Evolutionary conservation across 2,113 vertebrate genomes (phyloP).

Genomic region (Rhineura floridana): DNA sequence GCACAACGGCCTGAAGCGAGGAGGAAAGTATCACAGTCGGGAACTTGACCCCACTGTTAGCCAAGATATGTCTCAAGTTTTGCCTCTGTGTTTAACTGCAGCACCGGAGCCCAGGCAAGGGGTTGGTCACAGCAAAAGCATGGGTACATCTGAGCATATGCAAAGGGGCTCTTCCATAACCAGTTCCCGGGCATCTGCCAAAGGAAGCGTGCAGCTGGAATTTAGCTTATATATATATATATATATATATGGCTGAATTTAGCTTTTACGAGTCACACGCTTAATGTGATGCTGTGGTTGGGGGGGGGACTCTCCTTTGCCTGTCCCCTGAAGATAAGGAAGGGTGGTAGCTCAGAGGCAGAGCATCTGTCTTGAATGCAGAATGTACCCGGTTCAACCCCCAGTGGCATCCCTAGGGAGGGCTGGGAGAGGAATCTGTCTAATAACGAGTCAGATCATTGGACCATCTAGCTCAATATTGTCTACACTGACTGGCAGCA

Average conservation of each 20-base stretch:
- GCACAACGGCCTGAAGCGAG: neutral
- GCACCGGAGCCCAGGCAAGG: neutral
- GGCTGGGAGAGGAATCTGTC: too few relatives aligned
- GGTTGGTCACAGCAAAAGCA: neutral
- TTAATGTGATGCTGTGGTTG: neutral
- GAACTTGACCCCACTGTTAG: neutral
- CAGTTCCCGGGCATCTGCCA: neutral
- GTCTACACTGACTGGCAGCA: too few relatives aligned
- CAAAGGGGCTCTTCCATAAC: neutral
- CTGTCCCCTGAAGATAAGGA: neutral
- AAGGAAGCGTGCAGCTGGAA: too few relatives aligned
- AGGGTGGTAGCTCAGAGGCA: too few relatives aligned
- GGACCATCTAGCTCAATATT: too few relatives aligned
- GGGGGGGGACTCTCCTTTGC: neutral
- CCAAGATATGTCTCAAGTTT: too few relatives aligned
- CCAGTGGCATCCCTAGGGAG: too few relatives aligned
- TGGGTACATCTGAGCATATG: neutral
- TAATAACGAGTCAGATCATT: too few relatives aligned
- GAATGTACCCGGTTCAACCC: too few relatives aligned
- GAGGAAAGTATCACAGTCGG: neutral
- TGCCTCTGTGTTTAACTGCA: neutral
- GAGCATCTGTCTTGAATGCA: too few relatives aligned
- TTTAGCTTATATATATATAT: neutral
- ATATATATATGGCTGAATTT: too few relatives aligned
- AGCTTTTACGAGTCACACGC: neutral